phyloP scores from a whole-genome alignment of 2,113 vertebrate species.

The Recurvirostra avosetta region DNA sequence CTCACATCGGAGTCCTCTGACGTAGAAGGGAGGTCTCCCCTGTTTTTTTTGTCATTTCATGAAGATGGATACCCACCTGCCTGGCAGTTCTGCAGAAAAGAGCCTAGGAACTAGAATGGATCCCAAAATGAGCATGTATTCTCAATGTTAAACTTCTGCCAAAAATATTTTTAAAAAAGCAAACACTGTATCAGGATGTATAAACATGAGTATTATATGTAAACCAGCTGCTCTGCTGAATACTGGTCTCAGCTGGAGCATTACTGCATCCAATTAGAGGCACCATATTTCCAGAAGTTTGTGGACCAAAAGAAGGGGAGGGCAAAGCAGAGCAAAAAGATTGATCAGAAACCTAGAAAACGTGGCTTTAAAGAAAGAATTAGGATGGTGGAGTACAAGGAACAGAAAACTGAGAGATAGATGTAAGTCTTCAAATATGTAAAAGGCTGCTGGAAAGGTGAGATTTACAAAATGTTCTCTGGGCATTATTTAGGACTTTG shows the following conservation, averaged over 20 bases:
- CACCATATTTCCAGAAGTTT: constrained; percentile 19
- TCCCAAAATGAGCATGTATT: neutral
- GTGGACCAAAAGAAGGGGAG: neutral
- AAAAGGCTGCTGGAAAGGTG: neutral
- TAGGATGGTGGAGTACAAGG: neutral
- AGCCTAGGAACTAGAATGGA: neutral
- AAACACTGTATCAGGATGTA: constrained; percentile 36
- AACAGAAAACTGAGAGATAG: neutral
- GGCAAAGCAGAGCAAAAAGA: neutral
- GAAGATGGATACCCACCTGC: neutral
- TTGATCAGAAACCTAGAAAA: neutral
- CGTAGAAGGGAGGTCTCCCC: neutral
- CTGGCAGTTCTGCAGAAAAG: neutral
- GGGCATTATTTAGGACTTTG: neutral
- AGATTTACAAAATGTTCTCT: neutral
- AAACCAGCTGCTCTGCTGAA: constrained; percentile 49
- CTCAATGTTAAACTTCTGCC: constrained; percentile 4
- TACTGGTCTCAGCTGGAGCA: constrained; percentile 2
- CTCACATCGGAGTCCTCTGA: neutral
- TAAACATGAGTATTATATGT: constrained; percentile 51
- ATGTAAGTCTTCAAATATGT: neutral
- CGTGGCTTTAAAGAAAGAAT: neutral
- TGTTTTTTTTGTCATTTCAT: neutral
- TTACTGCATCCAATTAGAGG: constrained; percentile 47
- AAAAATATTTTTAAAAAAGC: constrained; percentile 41